Evolutionary conservation across 2,797 vertebrate species (phyloP), one percentile per base, ranked within the genome.

Genomic region (Pygocentrus nattereri): DNA sequence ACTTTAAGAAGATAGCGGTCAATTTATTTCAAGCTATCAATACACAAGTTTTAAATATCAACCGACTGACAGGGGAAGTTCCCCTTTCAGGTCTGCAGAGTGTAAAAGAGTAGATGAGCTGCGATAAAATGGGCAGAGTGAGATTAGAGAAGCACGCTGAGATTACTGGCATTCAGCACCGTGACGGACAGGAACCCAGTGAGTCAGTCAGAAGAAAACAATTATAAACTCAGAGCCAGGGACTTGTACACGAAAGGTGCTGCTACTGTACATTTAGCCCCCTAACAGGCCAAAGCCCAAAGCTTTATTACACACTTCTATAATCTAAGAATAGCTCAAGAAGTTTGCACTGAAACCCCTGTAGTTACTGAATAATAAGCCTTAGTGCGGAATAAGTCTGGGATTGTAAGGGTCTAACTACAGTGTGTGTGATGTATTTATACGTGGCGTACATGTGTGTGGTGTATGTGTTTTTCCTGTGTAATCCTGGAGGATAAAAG

Each of bases 41-140:
- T 77, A 85, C 59, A 76, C 84, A 80, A 83, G 92, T 95, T 96
- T 94, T 95, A 96, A 95, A 95, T 95, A 94, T 93, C 93, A 95
- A 96, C 95, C 38, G 94, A 94, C 94, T 86, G 76, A 83, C 70
- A 76, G 75, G 83, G 74, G 88, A 91, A 95, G 93, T 96, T 96
- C 95, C 95, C 92, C 93, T 95, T 96, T 95, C 87, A 82, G 88
- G 77, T 69, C 59, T 2, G 82, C 80, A 77, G 76, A 89, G 86
- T 50, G 73, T 65, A 80, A 84, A 85, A 77, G 77, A 44, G 76
- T 62, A 18, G 67, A 78, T 80, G 74, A 81, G 80, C 65, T 75
- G 79, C 81, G 79, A 79, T 84, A 79, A 86, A 79, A 86, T 76
- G 82, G 87, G 68, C 38, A 87, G 85, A 78, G 85, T 47, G 72